Evolutionary conservation across 2,113 vertebrate genomes (phyloP).

Genomic region (Nibea coibor): DNA sequence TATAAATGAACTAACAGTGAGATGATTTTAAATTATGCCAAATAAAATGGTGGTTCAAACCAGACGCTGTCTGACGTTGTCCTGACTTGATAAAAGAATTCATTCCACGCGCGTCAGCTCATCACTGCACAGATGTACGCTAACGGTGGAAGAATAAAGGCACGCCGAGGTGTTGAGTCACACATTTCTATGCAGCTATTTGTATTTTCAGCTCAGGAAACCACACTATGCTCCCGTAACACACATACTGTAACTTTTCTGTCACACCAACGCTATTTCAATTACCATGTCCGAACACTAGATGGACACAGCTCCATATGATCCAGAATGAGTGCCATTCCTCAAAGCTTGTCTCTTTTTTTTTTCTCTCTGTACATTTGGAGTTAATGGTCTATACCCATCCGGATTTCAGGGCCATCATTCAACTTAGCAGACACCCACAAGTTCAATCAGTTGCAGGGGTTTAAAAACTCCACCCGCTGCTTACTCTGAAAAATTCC

Average conservation of each 20-base stretch:
- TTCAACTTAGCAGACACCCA: slow-evolving; percentile 63
- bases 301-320: slow-evolving; percentile 66
- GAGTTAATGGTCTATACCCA: slow-evolving; percentile 71
- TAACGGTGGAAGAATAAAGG: slow-evolving; percentile 1
- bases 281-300: slow-evolving; percentile 69
- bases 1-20: slow-evolving; percentile 89
- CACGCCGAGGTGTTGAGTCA: neutral
- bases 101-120: neutral
- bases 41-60: slow-evolving; percentile 83
- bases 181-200: neutral
- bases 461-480: slow-evolving; percentile 38
- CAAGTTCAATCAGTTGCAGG: slow-evolving; percentile 57
- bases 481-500: slow-evolving; percentile 67
- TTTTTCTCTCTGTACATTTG: slow-evolving; percentile 33
- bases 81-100: neutral
- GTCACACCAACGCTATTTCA: slow-evolving; percentile 15
- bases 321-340: slow-evolving; percentile 17
- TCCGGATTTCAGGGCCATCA: slow-evolving; percentile 52
- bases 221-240: slow-evolving; percentile 24
- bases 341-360: slow-evolving; percentile 22
- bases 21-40: slow-evolving; percentile 88
- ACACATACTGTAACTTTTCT: neutral
- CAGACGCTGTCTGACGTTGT: slow-evolving; percentile 3
- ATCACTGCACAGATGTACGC: neutral
- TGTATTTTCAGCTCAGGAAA: slow-evolving; percentile 53